phyloP scores from a whole-genome alignment of 2,888 invertebrate species.

The Siphlonurus alternatus region DNA sequence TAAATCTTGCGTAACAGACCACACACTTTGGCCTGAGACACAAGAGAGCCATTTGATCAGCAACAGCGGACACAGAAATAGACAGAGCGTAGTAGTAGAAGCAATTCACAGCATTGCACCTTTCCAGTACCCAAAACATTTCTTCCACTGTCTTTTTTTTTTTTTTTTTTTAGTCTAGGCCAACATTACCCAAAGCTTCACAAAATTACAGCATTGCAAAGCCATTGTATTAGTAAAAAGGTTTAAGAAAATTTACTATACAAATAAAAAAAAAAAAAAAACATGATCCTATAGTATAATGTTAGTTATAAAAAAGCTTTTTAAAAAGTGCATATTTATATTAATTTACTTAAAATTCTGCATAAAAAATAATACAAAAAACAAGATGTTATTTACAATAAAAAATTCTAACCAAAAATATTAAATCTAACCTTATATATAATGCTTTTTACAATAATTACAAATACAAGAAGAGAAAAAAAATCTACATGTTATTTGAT shows the following conservation, averaged over 20 bases:
- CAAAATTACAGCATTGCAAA: background rate
- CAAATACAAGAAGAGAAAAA: background rate
- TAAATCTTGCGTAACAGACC: conserved; percentile 3
- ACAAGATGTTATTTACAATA: too few relatives aligned
- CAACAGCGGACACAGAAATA: too few relatives aligned
- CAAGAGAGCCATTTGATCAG: background rate
- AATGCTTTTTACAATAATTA: too few relatives aligned
- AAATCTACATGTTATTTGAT: background rate
- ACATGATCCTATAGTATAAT: too few relatives aligned
- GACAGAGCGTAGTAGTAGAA: background rate
- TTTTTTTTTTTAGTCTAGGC: too few relatives aligned
- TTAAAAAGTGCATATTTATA: background rate
- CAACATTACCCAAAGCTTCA: background rate
- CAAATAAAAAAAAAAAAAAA: background rate
- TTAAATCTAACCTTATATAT: background rate
- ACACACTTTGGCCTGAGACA: conserved; percentile 1
- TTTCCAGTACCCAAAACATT: background rate
- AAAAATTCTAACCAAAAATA: background rate
- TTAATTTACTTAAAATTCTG: background rate
- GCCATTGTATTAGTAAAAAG: background rate
- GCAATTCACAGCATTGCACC: background rate
- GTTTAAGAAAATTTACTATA: background rate
- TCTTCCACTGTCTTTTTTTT: too few relatives aligned
- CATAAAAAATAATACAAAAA: too few relatives aligned
- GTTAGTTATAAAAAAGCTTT: too few relatives aligned